phyloP scores from a whole-genome alignment of 2,113 vertebrate genomes.

The Scortum barcoo region DNA sequence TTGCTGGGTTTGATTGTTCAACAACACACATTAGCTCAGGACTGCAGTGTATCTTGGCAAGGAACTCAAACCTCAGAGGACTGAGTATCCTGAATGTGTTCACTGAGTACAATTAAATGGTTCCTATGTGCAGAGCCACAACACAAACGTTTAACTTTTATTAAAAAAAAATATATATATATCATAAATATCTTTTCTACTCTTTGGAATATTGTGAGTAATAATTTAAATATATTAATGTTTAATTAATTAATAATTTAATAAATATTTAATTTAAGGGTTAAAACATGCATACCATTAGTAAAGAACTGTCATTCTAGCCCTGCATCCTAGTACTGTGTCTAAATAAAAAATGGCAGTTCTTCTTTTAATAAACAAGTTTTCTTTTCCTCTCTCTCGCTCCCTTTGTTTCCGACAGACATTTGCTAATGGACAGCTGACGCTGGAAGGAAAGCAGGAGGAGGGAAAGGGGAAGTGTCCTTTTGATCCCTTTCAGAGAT shows the following conservation, averaged over 20 bases:
- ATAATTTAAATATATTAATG: neutral
- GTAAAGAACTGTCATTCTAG: neutral
- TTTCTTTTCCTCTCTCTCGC: neutral
- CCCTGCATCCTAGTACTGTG: neutral
- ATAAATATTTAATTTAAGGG: neutral
- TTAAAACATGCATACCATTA: neutral
- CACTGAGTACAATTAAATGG: neutral
- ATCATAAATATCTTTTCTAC: neutral
- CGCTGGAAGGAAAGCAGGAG: conserved; percentile 77
- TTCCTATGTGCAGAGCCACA: neutral
- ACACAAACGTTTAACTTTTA: neutral
- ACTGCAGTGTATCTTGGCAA: conserved; percentile 35
- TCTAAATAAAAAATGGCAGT: neutral
- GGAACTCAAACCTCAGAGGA: neutral
- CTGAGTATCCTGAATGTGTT: neutral
- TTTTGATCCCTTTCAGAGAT: conserved; percentile 85
- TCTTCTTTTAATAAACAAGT: conserved; percentile 4
- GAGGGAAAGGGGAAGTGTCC: conserved; percentile 86
- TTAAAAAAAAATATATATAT: neutral
- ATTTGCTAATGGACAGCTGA: conserved; percentile 76
- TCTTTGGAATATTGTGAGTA: neutral
- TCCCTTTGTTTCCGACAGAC: conserved; percentile 69
- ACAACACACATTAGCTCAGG: neutral
- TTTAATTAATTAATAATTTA: too few species aligned
- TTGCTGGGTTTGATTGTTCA: conserved; percentile 5